Evolutionary conservation across 1,140 invertebrate genomes (phyloP).

Genomic region (Drosophila saltans): DNA sequence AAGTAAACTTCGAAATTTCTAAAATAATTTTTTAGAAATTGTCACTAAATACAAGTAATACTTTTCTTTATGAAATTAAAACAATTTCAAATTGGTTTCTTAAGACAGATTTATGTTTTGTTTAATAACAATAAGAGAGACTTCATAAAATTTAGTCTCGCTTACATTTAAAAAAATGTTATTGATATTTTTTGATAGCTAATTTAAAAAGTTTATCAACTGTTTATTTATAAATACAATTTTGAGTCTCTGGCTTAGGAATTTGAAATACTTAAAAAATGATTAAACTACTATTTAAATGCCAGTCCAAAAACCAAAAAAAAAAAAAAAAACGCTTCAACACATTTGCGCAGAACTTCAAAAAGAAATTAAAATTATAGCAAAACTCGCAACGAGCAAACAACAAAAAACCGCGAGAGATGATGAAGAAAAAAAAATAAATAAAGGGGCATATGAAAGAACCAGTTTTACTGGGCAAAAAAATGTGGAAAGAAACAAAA

Average conservation of each 20-base stretch:
- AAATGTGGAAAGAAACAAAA: conserved; percentile 26
- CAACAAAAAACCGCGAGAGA: conserved; percentile 26
- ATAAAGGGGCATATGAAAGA: conserved; percentile 44
- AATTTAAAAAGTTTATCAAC: no score
- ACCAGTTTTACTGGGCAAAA: conserved; percentile 52
- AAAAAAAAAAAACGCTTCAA: conserved; percentile 41
- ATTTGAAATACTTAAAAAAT: conserved; percentile 56
- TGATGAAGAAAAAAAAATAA: conserved; percentile 21
- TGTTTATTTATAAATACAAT: not conserved
- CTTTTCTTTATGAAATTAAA: no score
- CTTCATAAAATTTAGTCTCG: no score
- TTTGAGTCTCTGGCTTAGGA: conserved; percentile 14
- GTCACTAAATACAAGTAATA: no score
- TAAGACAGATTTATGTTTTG: no score
- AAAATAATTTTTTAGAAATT: no score
- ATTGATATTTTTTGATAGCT: no score
- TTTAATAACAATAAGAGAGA: no score
- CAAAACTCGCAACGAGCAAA: conserved; percentile 41
- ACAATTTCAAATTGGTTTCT: no score
- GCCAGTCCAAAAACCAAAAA: conserved; percentile 13
- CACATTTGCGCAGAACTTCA: conserved; percentile 63
- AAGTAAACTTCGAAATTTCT: no score
- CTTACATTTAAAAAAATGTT: no score
- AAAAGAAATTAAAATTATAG: conserved; percentile 77
- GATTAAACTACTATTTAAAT: conserved; percentile 65